Evolutionary conservation across 2,113 vertebrate species (phyloP).

Genomic region (Uropsilus gracilis): DNA sequence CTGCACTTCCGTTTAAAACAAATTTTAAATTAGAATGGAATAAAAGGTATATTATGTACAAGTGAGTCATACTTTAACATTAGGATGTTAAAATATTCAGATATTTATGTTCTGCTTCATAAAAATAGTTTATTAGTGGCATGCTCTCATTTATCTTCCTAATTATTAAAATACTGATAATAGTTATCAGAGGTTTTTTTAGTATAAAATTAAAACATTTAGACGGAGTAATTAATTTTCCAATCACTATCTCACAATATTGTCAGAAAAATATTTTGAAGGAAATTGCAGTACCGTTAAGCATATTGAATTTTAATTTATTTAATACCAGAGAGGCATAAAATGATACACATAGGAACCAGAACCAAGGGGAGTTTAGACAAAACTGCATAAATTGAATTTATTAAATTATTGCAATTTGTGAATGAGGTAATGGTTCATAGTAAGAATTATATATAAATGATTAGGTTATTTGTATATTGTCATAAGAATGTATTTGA

Average conservation of each 20-base stretch:
- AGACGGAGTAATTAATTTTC: not conserved
- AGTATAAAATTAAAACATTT: not conserved
- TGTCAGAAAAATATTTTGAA: constrained; percentile 28
- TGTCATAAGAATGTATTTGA: not conserved
- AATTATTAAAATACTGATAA: not conserved
- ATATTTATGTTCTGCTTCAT: not conserved
- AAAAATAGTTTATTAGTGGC: not conserved
- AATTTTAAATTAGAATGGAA: constrained; percentile 29
- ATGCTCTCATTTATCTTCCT: not conserved
- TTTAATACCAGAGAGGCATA: not conserved
- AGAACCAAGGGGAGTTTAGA: not conserved
- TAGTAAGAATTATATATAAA: not conserved
- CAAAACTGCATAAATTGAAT: not conserved
- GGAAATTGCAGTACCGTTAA: not conserved
- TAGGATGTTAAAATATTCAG: not conserved
- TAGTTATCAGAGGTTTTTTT: not conserved
- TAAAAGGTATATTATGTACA: not conserved
- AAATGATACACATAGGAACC: not conserved
- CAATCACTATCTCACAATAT: not conserved
- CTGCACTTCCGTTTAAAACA: not conserved
- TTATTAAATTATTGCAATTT: not conserved
- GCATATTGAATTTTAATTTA: not conserved
- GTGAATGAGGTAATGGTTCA: not conserved
- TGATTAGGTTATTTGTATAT: not conserved
- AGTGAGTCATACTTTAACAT: not conserved